These are phyloP conservation scores for Illadopsis cleaveri DNA, from an alignment of 2,113 vertebrate genomes.

Conservation along the genomic window DNA sequence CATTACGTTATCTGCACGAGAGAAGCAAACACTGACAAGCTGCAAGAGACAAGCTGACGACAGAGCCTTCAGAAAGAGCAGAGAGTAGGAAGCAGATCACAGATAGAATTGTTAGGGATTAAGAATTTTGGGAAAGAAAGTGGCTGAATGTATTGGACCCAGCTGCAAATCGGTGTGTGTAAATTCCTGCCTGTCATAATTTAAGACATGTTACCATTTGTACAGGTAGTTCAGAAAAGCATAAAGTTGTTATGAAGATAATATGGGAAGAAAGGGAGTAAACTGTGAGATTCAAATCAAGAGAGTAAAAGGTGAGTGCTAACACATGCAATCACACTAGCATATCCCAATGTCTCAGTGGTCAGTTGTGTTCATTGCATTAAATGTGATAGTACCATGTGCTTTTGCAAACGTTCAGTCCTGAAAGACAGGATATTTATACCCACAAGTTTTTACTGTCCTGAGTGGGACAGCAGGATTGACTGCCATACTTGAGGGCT, in stretches of 20 bases:
- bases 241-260: background rate
- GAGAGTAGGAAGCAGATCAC: background rate
- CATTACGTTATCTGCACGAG: background rate
- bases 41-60: background rate
- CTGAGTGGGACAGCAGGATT: background rate
- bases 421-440: background rate
- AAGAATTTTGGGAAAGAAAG: background rate
- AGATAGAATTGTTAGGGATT: background rate
- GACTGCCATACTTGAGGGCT: background rate
- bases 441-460: background rate
- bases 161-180: background rate
- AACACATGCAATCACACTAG: background rate
- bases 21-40: background rate
- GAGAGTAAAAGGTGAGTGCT: background rate
- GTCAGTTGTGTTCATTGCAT: background rate
- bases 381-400: background rate
- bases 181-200: background rate
- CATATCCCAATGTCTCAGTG: background rate
- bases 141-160: background rate
- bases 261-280: background rate
- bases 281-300: background rate
- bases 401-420: background rate
- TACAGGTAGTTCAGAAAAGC: background rate
- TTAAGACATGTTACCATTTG: background rate
- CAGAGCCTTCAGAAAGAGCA: background rate